Percentiles rank a stretch among this genome's conserved stretches.
Conservation (phyloP, 2,797 vertebrate genomes). For the Scleropages formosus region DNA sequence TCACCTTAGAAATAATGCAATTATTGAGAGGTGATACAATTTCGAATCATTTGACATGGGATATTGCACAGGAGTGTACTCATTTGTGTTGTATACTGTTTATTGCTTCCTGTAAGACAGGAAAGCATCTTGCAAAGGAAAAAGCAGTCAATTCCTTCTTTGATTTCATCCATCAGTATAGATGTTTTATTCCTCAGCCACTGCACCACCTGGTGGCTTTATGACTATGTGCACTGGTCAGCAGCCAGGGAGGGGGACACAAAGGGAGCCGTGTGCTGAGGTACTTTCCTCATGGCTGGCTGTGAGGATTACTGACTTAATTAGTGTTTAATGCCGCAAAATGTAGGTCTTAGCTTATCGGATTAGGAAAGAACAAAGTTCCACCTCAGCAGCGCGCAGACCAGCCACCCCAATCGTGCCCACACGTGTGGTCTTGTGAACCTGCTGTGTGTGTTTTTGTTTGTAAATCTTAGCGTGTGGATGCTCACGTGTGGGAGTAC, state of each 20-base stretch:
- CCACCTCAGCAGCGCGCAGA: slow-evolving; percentile 31
- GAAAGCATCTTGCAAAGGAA: too few species aligned
- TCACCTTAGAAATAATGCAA: too few species aligned
- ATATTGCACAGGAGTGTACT: too few species aligned
- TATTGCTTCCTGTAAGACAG: too few species aligned
- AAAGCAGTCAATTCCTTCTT: too few species aligned
- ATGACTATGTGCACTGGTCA: neutral
- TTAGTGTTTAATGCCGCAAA: slow-evolving; percentile 35
- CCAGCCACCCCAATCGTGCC: neutral
- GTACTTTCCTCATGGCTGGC: neutral
- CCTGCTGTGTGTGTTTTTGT: neutral
- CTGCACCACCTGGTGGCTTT: neutral
- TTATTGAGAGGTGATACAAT: too few species aligned
- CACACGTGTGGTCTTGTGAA: neutral
- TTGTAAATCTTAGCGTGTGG: neutral
- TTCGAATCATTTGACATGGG: too few species aligned
- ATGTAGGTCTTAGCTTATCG: slow-evolving; percentile 46
- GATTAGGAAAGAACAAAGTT: slow-evolving; percentile 45
- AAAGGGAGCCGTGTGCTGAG: neutral
- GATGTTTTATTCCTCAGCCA: too few species aligned
- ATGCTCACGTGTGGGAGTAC: neutral
- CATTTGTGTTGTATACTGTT: too few species aligned
- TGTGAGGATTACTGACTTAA: slow-evolving; percentile 43
- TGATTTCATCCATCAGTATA: too few species aligned
- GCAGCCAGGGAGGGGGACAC: neutral